A percentile compares a stretch with the other conserved stretches of the same genome.
Conservation (phyloP, 2,888 invertebrate genomes). For the Dolichomitus sp. region DNA sequence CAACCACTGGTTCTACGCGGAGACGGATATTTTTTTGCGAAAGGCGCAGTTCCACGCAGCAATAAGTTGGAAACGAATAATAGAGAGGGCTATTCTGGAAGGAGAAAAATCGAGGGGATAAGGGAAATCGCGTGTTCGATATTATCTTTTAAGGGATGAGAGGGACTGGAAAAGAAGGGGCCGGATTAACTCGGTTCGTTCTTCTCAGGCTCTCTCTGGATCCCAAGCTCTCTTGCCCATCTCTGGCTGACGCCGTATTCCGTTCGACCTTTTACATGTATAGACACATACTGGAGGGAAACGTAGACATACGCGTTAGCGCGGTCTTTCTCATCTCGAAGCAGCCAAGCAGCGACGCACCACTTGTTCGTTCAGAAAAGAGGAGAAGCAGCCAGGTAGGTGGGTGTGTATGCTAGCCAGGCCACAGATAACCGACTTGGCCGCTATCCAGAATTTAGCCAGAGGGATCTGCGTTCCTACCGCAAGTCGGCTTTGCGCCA, state of each 20-base stretch:
- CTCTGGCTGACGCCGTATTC: conserved; percentile 38
- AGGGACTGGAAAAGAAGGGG: conserved; percentile 22
- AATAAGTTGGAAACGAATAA: background rate
- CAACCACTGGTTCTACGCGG: background rate
- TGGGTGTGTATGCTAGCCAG: conserved; percentile 30
- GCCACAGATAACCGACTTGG: conserved; percentile 76
- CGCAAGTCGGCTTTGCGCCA: conserved; percentile 45
- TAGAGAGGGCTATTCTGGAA: background rate
- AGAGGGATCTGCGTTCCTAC: conserved; percentile 64
- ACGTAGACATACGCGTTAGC: background rate
- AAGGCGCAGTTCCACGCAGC: background rate
- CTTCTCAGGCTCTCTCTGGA: conserved; percentile 31
- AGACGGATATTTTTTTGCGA: conserved; percentile 22
- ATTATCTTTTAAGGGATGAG: conserved; percentile 69
- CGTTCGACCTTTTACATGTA: conserved; percentile 34
- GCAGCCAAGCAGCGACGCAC: conserved; percentile 28
- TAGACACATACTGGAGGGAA: conserved; percentile 6
- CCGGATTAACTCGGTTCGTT: conserved; percentile 68
- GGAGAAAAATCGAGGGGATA: conserved; percentile 23
- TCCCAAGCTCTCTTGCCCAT: background rate
- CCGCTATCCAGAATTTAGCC: conserved; percentile 75
- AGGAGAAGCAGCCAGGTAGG: conserved; percentile 5
- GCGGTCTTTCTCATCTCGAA: background rate
- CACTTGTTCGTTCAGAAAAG: conserved; percentile 54
- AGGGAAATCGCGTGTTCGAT: conserved; percentile 70